Percentiles rank a stretch among this genome's conserved stretches.
Evolutionary conservation across 2,888 invertebrate genomes (phyloP).

Genomic region (Drosophila hamatofila): DNA sequence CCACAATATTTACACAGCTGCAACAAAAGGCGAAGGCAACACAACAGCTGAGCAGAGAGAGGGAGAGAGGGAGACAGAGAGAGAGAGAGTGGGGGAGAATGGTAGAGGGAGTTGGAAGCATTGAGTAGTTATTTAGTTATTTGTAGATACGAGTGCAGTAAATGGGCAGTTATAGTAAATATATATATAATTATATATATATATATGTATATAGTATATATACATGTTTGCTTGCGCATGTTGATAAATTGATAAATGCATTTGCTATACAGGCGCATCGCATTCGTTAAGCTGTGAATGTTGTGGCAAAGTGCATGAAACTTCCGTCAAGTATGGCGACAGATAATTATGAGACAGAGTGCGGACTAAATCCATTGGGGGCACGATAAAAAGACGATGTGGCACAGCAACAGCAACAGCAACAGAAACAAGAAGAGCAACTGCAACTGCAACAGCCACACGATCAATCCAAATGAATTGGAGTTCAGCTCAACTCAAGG

Average conservation of each 20-base stretch:
- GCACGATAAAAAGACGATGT: conserved; percentile 35
- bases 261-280: conserved; percentile 19
- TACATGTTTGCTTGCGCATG: conserved; percentile 27
- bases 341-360: conserved; percentile 58
- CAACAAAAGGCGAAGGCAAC: conserved; percentile 33
- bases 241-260: conserved; percentile 58
- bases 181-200: not conserved
- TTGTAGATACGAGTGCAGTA: conserved; percentile 12
- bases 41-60: not conserved
- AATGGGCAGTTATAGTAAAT: conserved; percentile 1
- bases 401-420: conserved; percentile 6
- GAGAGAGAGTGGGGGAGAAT: too few relatives aligned
- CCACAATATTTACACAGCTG: conserved; percentile 58
- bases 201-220: not conserved
- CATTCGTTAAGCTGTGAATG: conserved; percentile 31
- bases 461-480: conserved; percentile 25
- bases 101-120: not conserved
- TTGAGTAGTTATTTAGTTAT: conserved; percentile 16
- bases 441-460: conserved; percentile 17
- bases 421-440: too few relatives aligned
- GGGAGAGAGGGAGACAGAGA: not conserved
- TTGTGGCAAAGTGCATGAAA: conserved; percentile 41
- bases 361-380: conserved; percentile 22
- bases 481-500: conserved; percentile 55
- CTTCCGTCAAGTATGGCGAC: conserved; percentile 66